These are phyloP conservation scores for Stichopus horrens DNA, from an alignment of 53 echinoderm and acorn worm genomes.

Conservation along the genomic window DNA sequence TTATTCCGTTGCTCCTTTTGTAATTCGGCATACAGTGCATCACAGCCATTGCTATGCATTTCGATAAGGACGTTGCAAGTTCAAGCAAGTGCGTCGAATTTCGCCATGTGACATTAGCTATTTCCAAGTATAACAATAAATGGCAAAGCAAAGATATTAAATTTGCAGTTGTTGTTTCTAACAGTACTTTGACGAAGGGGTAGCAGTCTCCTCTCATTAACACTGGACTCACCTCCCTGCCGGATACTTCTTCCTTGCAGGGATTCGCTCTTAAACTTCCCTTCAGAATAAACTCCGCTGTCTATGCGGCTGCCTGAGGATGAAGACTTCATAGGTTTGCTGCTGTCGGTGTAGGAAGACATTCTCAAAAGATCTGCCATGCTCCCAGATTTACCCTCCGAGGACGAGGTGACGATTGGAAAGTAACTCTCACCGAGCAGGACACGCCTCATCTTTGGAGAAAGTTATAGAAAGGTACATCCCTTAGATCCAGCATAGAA, in stretches of 20 bases:
- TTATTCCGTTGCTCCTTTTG: no score
- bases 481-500: no score
- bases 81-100: no score
- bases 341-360: not conserved
- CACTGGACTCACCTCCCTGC: not conserved
- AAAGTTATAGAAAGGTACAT: not conserved
- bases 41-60: no score
- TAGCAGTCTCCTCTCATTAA: no score
- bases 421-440: slow-evolving; percentile 22
- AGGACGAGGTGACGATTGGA: not conserved
- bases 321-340: not conserved
- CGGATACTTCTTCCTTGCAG: not conserved
- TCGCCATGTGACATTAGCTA: no score
- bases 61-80: no score
- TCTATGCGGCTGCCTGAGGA: not conserved
- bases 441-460: slow-evolving; percentile 14
- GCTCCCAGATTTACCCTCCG: not conserved
- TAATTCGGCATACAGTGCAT: no score
- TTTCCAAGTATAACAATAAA: no score
- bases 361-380: not conserved
- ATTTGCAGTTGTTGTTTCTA: no score
- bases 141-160: no score
- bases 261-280: not conserved
- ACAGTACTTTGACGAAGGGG: no score
- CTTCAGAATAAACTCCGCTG: not conserved